Evolutionary conservation across 92 coral and sea anemone genomes (phyloP), one percentile per base, ranked within the genome.

Genomic region (Scolanthus callimorphus): DNA sequence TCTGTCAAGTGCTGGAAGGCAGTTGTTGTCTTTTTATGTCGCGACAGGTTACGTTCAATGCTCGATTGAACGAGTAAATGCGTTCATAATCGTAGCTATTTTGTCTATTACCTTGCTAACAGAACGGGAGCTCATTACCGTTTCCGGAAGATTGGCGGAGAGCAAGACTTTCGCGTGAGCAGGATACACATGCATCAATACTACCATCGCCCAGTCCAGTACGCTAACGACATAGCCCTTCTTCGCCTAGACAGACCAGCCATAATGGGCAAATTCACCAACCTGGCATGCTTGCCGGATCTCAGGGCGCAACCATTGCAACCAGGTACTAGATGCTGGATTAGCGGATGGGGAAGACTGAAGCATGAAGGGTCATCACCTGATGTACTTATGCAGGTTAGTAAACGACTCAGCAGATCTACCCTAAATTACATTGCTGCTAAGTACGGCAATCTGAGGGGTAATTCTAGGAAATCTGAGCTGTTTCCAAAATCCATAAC

Each of bases 271-370:
- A 51, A 62, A n/a, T 66, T 51, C 30, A 54, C 62, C 15, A 38
- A 54, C 48, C 50, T 53, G 10, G 73, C 55, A 3, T 66, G 73
- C 15, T 52, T 66, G 3, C 51, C 73, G 37, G n/a, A 49, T 62
- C 30, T n/a, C 25, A 11, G 15, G 21, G 11, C 44, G 17, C 15
- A 27, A 31, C 25, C 29, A n/a, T 23, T 30, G 4, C 1, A 59
- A 0, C 20, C 59, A 1, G 73, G 62, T 1, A 37, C 51, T 26
- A 37, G 20, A 1, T 66, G 73, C 27, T 66, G 73, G 73, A 66
- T 66, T 17, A 52, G 58, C 1, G 73, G 73, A 11, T 66, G 73
- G 73, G 73, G 73, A 11, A 54, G 51, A n/a, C 54, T 66, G 25
- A 66, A 27, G 3, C 39, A 54, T 1, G 74, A 63, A 12, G 74